Evolutionary conservation across 2,113 vertebrate species (phyloP).

Genomic region (Callorhinus ursinus): DNA sequence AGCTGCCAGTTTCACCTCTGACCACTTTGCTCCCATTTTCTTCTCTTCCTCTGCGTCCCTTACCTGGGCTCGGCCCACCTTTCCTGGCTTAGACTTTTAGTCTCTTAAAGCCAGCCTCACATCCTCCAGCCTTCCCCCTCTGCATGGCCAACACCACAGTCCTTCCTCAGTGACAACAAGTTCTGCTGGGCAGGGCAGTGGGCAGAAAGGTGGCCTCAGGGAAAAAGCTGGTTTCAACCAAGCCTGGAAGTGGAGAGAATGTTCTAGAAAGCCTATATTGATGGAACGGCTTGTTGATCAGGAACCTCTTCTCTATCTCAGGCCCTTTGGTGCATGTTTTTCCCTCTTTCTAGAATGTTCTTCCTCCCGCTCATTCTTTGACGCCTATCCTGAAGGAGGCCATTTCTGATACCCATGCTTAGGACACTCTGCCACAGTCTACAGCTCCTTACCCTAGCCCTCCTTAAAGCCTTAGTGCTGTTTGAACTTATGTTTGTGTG

Average conservation of each 20-base stretch:
- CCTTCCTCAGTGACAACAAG: neutral
- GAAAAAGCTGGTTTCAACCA: neutral
- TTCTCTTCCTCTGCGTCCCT: neutral
- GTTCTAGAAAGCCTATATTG: neutral
- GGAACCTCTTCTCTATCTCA: neutral
- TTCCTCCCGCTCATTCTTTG: neutral
- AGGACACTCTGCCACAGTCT: neutral
- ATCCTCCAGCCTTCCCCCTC: neutral
- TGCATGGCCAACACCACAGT: no score
- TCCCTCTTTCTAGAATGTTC: neutral
- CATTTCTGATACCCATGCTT: neutral
- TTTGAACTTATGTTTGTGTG: neutral
- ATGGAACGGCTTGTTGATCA: neutral
- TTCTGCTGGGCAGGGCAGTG: neutral
- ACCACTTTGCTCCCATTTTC: neutral
- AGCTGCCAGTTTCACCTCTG: neutral
- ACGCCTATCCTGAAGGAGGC: neutral
- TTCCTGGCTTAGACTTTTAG: neutral
- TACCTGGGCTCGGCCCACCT: neutral
- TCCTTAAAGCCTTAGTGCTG: neutral
- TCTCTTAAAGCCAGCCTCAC: neutral
- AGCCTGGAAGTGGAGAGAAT: neutral
- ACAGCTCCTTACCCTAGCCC: neutral
- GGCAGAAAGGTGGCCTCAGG: neutral
- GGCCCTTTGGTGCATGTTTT: neutral